These are phyloP conservation scores for Cylloceria caligata DNA, from an alignment of 2,888 invertebrate genomes.

Conservation along the genomic window DNA sequence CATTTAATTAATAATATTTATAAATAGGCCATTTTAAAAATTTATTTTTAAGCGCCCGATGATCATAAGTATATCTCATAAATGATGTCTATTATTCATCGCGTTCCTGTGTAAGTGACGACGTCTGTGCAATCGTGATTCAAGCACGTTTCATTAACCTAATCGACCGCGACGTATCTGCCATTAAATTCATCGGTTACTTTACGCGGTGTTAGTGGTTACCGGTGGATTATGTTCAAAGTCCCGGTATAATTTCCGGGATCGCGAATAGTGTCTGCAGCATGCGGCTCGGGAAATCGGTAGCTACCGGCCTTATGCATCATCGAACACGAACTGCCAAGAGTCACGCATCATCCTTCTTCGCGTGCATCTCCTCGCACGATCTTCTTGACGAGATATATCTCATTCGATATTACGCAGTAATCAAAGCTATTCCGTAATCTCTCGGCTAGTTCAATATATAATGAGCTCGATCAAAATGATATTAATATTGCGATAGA, in stretches of 20 bases:
- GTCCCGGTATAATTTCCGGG: conserved; percentile 36
- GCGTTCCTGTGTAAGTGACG: conserved; percentile 4
- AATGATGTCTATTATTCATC: conserved; percentile 1
- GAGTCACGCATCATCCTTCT: conserved; percentile 40
- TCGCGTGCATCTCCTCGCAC: neutral
- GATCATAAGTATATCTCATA: neutral
- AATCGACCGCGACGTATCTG: conserved; percentile 30
- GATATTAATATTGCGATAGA: conserved; percentile 37
- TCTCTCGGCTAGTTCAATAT: conserved; percentile 1
- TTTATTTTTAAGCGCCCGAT: neutral
- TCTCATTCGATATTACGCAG: conserved; percentile 17
- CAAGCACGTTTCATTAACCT: conserved; percentile 14
- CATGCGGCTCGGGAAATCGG: conserved; percentile 3
- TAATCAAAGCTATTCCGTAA: conserved; percentile 31
- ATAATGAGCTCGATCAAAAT: conserved; percentile 20
- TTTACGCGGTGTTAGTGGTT: conserved; percentile 14
- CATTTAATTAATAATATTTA: neutral
- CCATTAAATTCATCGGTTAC: conserved; percentile 34
- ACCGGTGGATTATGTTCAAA: conserved; percentile 7
- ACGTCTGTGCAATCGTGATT: conserved; percentile 12
- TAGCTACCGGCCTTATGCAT: conserved; percentile 16
- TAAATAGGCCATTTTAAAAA: neutral
- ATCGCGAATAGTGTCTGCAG: conserved; percentile 24
- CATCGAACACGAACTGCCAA: conserved; percentile 36
- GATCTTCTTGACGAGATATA: neutral